Conservation (phyloP, 2,888 invertebrate species). For the Coleophora flavipennella region DNA sequence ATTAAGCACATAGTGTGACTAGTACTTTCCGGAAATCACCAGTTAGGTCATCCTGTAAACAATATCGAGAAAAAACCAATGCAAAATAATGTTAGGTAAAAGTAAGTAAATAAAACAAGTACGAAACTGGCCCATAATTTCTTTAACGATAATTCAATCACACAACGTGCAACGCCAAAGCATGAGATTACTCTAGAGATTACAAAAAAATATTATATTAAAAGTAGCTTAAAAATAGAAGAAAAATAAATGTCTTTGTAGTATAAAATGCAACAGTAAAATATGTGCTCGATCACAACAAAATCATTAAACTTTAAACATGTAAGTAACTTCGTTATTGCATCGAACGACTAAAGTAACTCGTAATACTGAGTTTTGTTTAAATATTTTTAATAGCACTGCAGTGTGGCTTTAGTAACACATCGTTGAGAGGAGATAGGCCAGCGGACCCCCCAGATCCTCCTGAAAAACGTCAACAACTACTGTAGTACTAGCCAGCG, state of each 20-base stretch:
- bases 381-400: constrained; percentile 18
- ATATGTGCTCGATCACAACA: constrained; percentile 22
- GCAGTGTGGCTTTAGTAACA: constrained; percentile 65
- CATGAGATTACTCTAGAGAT: constrained; percentile 27
- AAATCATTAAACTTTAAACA: constrained; percentile 8
- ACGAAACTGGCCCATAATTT: constrained; percentile 64
- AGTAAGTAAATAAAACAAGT: constrained; percentile 21
- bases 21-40: constrained; percentile 80
- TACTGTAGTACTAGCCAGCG: constrained; percentile 44
- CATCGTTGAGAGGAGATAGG: constrained; percentile 77
- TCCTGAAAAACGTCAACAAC: constrained; percentile 75
- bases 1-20: constrained; percentile 71
- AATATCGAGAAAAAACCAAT: constrained; percentile 48
- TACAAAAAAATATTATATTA: constrained; percentile 6
- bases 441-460: constrained; percentile 76
- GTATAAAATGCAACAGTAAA: constrained; percentile 33
- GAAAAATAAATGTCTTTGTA: constrained; percentile 38
- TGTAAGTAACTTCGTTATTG: constrained; percentile 1
- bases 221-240: constrained; percentile 22
- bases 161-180: constrained; percentile 47
- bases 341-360: constrained; percentile 31
- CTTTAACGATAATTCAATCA: constrained; percentile 22
- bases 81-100: constrained; percentile 33
- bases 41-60: constrained; percentile 77
- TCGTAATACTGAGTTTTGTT: constrained; percentile 44